Conservation (phyloP, 2,888 invertebrate species). For the Geophilus truncorum region DNA sequence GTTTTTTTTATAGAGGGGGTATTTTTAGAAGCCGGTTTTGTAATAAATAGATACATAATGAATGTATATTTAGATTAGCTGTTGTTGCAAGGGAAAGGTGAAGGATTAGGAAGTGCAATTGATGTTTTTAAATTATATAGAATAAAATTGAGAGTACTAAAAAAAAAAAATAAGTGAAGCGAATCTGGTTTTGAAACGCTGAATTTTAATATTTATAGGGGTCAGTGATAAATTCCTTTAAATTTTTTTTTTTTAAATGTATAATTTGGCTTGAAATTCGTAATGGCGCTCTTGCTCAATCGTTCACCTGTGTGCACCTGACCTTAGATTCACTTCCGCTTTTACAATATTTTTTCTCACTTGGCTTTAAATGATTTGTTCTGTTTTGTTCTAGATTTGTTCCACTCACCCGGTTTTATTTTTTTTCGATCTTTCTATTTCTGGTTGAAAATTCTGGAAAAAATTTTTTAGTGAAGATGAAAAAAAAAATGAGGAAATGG, state of each 20-base stretch:
- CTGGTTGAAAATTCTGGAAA: not conserved
- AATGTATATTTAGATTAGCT: not conserved
- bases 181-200: no score
- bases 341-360: not conserved
- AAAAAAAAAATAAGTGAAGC: no score
- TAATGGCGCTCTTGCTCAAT: not conserved
- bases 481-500: not conserved
- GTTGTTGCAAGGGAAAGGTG: not conserved
- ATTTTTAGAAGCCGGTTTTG: not conserved
- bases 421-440: not conserved
- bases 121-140: no score
- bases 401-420: not conserved
- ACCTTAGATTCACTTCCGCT: not conserved
- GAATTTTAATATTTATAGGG: no score
- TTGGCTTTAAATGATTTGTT: not conserved
- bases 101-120: not conserved
- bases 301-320: not conserved
- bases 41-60: not conserved
- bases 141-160: no score
- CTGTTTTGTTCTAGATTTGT: not conserved
- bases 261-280: not conserved
- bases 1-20: not conserved
- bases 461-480: no score
- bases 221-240: not conserved
- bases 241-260: not conserved